Percentiles rank a stretch among this genome's conserved stretches.
Conservation (phyloP, 2,797 vertebrate genomes). For the Scomberomorus guttatus region DNA sequence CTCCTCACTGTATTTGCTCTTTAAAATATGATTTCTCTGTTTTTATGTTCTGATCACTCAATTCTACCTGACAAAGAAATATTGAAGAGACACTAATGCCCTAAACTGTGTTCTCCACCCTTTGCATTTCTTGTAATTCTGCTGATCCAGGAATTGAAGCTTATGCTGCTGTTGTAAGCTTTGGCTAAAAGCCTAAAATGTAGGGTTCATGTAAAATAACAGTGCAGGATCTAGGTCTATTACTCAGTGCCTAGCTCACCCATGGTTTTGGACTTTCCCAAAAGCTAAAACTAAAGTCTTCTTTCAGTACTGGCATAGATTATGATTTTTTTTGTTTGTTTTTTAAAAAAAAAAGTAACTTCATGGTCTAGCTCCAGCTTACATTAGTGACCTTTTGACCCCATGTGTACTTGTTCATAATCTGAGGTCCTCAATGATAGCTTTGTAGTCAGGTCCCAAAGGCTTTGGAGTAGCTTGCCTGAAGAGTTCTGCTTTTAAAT, state of each 20-base stretch:
- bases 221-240: background rate
- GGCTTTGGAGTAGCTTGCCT: background rate
- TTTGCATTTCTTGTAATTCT: slow-evolving; percentile 1
- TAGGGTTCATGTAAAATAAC: background rate
- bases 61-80: background rate
- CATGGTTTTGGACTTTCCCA: background rate
- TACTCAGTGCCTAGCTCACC: background rate
- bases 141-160: slow-evolving; percentile 19
- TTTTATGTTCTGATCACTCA: background rate
- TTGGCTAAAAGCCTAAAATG: background rate
- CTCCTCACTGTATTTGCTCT: background rate
- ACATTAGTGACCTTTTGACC: background rate
- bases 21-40: background rate
- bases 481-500: background rate
- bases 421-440: background rate
- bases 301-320: background rate
- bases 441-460: background rate
- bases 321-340: background rate
- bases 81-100: background rate
- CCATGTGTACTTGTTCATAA: background rate
- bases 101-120: background rate
- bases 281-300: background rate
- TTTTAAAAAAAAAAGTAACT: background rate
- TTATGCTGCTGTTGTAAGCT: background rate
- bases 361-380: background rate